Percentiles rank a stretch among this genome's conserved stretches.
Evolutionary conservation across 2,888 invertebrate species (phyloP).

Genomic region (Asteroscopus sphinx): DNA sequence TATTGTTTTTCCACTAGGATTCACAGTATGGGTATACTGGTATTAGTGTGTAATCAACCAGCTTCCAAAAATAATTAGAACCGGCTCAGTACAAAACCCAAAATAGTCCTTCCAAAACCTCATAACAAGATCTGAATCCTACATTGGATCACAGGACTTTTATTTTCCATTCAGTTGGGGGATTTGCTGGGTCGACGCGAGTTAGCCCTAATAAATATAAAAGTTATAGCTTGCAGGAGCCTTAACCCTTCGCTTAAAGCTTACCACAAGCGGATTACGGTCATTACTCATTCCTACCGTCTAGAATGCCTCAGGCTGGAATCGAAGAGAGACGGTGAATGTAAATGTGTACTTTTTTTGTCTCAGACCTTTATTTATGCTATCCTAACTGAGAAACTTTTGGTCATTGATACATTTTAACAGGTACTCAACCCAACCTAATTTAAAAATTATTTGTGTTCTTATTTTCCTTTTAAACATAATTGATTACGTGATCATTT

Average conservation of each 20-base stretch:
- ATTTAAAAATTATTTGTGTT: constrained; percentile 29
- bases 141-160: constrained; percentile 66
- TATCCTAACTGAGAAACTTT: constrained; percentile 46
- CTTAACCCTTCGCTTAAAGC: constrained; percentile 87
- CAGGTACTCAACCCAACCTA: constrained; percentile 30
- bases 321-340: constrained; percentile 67
- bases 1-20: too few relatives aligned
- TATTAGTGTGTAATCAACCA: neutral
- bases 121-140: constrained; percentile 40
- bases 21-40: too few relatives aligned
- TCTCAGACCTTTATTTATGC: constrained; percentile 68
- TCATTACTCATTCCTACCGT: constrained; percentile 88
- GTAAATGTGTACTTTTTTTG: constrained; percentile 74
- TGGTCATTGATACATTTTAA: constrained; percentile 53
- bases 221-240: constrained; percentile 82
- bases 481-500: constrained; percentile 3
- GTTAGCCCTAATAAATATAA: constrained; percentile 83
- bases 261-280: constrained; percentile 87
- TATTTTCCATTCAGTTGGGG: constrained; percentile 69
- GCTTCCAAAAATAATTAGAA: constrained; percentile 4
- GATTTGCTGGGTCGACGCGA: constrained; percentile 73
- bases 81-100: neutral
- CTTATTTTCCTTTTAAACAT: neutral
- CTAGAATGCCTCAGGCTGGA: constrained; percentile 78
- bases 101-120: constrained; percentile 15